Base-by-base conservation (phyloP, 2,888 invertebrate genomes). In the Falcaria lacertinaria region DNA sequence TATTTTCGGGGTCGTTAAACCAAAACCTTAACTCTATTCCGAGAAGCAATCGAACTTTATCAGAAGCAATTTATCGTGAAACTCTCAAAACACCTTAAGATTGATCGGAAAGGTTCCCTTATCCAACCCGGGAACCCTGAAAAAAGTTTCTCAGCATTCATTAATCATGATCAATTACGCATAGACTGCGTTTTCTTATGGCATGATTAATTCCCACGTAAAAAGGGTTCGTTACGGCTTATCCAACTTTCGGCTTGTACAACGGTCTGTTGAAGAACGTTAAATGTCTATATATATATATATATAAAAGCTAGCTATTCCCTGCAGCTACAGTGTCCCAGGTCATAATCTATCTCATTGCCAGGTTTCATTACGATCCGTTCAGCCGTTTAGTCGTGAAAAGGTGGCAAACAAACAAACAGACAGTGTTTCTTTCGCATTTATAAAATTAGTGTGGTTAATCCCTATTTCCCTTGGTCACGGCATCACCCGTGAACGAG, bases 131-230 rank as follows among this genome's bases (percentile, higher is more conserved):
- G 42, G 48, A 42, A 44, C 48, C 44, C 50, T 39, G 14, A 39
- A 43, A 49, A 53, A 59, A 54, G 42, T 51, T 50, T 17, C 33
- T 16, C 42, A 39, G 49, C 49, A 42, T 54, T 52, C 58, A 60
- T 67, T 61, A 57, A 64, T 67, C 67, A 57, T 50, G 57, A 60
- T 64, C 62, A 61, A 62, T 67, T 62, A 61, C 47, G 39, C 25
- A 15, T 35, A 45, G 45, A 33, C 50, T 43, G 42, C 52, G 52
- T 51, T 59, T 37, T 46, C 50, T 55, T 50, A 44, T 44, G 41
- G 43, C 48, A 47, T 57, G 59, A 63, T 59, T 66, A 60, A 60
- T 59, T 47, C 45, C 13, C 39, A 37, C 40, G 41, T 52, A 52
- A 46, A 38, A 47, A 41, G 44, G 47, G 43, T 47, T 36, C 44